These are phyloP conservation scores for Willisornis vidua DNA, from an alignment of 2,113 vertebrate genomes.

Conservation along the genomic window DNA sequence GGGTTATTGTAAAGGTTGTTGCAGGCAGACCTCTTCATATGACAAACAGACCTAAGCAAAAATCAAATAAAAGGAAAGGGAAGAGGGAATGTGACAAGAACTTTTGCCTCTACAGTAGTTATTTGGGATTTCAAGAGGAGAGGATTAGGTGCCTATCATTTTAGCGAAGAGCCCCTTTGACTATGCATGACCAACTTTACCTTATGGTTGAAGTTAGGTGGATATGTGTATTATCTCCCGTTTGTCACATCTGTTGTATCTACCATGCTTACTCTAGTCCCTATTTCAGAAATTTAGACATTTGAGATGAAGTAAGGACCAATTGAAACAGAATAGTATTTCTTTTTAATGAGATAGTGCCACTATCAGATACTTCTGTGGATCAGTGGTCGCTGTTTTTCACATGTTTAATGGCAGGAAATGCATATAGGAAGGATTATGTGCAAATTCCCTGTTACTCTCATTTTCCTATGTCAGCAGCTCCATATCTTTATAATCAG, in stretches of 20 bases:
- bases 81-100: not conserved
- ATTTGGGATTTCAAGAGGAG: not conserved
- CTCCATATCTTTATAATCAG: not conserved
- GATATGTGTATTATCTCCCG: not conserved
- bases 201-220: not conserved
- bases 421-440: not conserved
- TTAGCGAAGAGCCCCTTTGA: not conserved
- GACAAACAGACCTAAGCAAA: slow-evolving; percentile 55
- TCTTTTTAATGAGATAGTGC: not conserved
- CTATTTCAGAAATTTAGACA: not conserved
- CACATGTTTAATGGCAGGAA: not conserved
- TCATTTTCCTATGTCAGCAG: not conserved
- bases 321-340: not conserved
- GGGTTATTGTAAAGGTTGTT: slow-evolving; percentile 29
- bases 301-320: not conserved
- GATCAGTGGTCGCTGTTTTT: not conserved
- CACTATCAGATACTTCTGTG: slow-evolving; percentile 20
- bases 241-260: not conserved
- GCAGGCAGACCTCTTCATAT: slow-evolving; percentile 27
- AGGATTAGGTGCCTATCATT: not conserved
- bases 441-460: not conserved
- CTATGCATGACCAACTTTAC: not conserved
- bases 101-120: not conserved
- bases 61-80: slow-evolving; percentile 16
- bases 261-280: not conserved